phyloP scores from a whole-genome alignment of 2,797 vertebrate species.

The Paedocypris micromegethes region DNA sequence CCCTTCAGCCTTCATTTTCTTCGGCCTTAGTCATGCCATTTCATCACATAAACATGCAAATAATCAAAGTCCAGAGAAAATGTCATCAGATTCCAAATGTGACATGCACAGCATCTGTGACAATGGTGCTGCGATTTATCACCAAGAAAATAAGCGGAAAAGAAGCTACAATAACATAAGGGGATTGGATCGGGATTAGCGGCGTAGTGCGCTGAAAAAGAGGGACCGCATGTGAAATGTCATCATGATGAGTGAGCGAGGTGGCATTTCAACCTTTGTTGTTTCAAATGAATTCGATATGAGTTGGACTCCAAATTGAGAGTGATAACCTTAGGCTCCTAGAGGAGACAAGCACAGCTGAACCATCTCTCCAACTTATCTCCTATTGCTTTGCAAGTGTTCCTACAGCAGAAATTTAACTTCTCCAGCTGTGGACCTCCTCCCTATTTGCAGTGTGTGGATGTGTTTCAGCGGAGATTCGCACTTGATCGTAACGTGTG shows the following conservation, averaged over 20 bases:
- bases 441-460: slow-evolving; percentile 1
- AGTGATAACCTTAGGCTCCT: slow-evolving; percentile 42
- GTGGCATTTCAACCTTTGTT: slow-evolving; percentile 49
- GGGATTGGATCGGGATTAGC: slow-evolving; percentile 35
- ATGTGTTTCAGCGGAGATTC: slow-evolving; percentile 12
- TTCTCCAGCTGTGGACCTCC: slow-evolving; percentile 20
- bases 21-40: slow-evolving; percentile 10
- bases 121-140: slow-evolving; percentile 25
- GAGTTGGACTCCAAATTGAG: slow-evolving; percentile 33
- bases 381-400: slow-evolving; percentile 29
- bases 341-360: slow-evolving; percentile 34
- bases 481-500: slow-evolving; percentile 38
- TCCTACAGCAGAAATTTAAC: slow-evolving; percentile 25
- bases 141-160: slow-evolving; percentile 31
- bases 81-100: slow-evolving; percentile 40
- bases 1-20: not conserved
- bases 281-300: slow-evolving; percentile 29
- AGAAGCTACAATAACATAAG: slow-evolving; percentile 16
- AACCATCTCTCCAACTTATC: slow-evolving; percentile 42
- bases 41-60: slow-evolving; percentile 25
- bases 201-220: slow-evolving; percentile 20
- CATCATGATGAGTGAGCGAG: slow-evolving; percentile 43
- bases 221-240: slow-evolving; percentile 44
- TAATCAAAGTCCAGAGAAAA: slow-evolving; percentile 34
- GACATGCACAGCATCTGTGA: slow-evolving; percentile 2